Conservation (phyloP, 1,140 invertebrate genomes). For the Schlechtendalia chinensis region DNA sequence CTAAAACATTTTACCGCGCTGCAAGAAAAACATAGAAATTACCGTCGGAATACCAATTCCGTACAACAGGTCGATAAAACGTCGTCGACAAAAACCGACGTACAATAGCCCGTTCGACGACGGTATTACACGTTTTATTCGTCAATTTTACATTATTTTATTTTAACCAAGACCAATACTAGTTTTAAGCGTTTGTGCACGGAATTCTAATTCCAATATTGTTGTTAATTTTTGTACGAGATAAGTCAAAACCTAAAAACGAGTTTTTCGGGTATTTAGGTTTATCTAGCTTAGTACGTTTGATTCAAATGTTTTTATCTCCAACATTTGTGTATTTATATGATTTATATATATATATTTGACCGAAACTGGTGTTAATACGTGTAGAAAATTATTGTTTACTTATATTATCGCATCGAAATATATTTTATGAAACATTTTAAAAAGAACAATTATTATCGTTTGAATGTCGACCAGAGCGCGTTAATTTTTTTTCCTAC, state of each 20-base stretch:
- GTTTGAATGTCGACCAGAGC: no score
- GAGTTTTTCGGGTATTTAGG: no score
- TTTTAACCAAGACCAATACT: background rate
- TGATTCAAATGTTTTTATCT: slow-evolving; percentile 19
- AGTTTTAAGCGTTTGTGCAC: background rate
- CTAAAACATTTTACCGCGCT: slow-evolving; percentile 35
- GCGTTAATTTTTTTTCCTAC: no score
- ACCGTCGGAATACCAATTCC: background rate
- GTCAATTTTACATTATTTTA: background rate
- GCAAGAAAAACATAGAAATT: slow-evolving; percentile 50
- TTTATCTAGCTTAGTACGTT: background rate
- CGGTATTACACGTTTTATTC: background rate
- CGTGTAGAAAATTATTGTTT: background rate
- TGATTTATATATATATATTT: background rate
- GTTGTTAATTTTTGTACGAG: background rate
- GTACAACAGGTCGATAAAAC: slow-evolving; percentile 10
- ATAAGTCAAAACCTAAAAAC: no score
- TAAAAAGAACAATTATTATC: background rate
- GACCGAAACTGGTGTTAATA: no score
- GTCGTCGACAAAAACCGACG: slow-evolving; percentile 15
- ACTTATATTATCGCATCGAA: background rate
- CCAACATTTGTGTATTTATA: background rate
- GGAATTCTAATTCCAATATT: background rate
- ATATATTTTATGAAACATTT: background rate
- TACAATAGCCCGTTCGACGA: background rate